phyloP scores from a whole-genome alignment of 2,888 invertebrate species.

The Drosophila hamatofila region DNA sequence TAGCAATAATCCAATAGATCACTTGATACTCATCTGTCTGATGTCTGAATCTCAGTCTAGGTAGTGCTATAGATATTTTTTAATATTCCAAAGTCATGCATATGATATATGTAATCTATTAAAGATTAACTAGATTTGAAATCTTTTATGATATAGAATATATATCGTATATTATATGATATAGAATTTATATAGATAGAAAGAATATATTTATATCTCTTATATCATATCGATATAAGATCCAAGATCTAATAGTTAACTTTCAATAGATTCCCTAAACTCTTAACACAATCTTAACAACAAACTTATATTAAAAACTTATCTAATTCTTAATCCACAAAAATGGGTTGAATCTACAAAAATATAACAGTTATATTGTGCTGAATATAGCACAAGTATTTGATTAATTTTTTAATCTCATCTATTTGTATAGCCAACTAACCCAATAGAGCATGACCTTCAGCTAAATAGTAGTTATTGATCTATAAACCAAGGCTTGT shows the following conservation, averaged over 20 bases:
- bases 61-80: neutral
- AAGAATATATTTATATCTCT: neutral
- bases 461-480: neutral
- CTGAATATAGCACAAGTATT: neutral
- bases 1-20: neutral
- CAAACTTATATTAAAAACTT: neutral
- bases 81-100: too few relatives aligned
- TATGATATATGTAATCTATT: neutral
- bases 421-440: neutral
- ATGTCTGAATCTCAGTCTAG: too few relatives aligned
- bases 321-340: too few relatives aligned
- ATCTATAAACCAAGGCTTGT: neutral
- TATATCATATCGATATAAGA: neutral
- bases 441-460: neutral
- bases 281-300: neutral
- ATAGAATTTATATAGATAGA: too few relatives aligned
- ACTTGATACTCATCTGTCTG: neutral
- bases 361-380: neutral
- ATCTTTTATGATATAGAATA: too few relatives aligned
- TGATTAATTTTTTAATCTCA: neutral
- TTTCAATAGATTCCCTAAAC: neutral
- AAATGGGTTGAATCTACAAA: too few relatives aligned
- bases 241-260: neutral
- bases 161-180: too few relatives aligned
- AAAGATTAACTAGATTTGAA: too few relatives aligned